A percentile compares a stretch with the other conserved stretches of the same genome.
Evolutionary conservation across 2,888 invertebrate genomes (phyloP).

Genomic region (Brachylomia viminalis): DNA sequence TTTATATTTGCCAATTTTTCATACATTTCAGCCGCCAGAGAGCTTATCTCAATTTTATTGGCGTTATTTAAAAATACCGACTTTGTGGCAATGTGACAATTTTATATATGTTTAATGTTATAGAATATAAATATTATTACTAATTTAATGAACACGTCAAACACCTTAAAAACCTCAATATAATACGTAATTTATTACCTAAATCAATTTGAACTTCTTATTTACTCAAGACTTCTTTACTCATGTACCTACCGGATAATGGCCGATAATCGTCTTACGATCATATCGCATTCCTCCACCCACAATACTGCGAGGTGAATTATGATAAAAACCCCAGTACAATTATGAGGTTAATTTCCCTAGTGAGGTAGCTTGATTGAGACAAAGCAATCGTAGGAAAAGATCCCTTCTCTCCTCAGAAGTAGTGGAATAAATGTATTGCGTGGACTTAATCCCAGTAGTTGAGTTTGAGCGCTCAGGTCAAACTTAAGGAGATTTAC

Average conservation of each 20-base stretch:
- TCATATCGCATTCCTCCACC: constrained; percentile 37
- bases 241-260: constrained; percentile 53
- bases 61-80: constrained; percentile 20
- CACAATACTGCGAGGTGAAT: constrained; percentile 56
- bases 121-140: neutral
- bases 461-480: constrained; percentile 2
- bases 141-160: neutral
- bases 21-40: neutral
- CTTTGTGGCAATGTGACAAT: neutral
- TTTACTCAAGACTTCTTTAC: neutral
- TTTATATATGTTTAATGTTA: neutral
- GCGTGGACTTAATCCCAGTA: constrained; percentile 50
- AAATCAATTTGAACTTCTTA: constrained; percentile 18
- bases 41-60: constrained; percentile 33
- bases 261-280: constrained; percentile 53
- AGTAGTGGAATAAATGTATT: constrained; percentile 60
- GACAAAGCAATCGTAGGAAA: constrained; percentile 70
- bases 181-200: neutral
- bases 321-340: constrained; percentile 67
- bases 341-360: constrained; percentile 77
- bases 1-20: constrained; percentile 17
- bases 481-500: constrained; percentile 52
- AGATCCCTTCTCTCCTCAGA: constrained; percentile 65
- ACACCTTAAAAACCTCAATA: neutral
- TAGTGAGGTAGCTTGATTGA: constrained; percentile 70